A percentile compares a stretch with the other conserved stretches of the same genome.
Evolutionary conservation across 2,113 vertebrate genomes (phyloP).

Genomic region (Procapra przewalskii): DNA sequence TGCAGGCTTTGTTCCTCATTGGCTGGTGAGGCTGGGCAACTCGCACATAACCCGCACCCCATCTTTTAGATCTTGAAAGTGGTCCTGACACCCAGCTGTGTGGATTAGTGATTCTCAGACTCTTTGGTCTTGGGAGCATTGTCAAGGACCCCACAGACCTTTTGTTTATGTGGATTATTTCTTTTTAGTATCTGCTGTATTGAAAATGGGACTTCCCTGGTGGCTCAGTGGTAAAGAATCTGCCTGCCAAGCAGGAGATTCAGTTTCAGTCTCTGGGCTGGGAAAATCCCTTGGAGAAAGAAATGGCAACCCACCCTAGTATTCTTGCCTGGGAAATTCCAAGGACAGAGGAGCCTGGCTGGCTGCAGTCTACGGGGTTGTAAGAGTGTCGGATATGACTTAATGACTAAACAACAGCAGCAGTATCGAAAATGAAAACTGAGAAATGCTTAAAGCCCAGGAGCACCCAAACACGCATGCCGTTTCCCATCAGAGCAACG

Average conservation of each 20-base stretch:
- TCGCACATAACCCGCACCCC: accelerated
- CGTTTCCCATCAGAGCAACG: neutral
- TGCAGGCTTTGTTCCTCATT: neutral
- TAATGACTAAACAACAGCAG: neutral
- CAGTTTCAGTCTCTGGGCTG: neutral
- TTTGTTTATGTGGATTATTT: neutral
- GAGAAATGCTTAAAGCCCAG: neutral
- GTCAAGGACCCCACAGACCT: neutral
- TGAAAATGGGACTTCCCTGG: neutral
- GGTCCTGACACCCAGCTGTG: neutral
- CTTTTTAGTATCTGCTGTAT: neutral
- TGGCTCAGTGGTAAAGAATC: neutral
- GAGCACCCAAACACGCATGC: neutral
- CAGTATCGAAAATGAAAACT: neutral
- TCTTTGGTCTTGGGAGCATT: neutral
- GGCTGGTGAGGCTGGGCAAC: neutral
- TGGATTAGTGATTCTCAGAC: neutral
- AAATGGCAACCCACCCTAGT: neutral
- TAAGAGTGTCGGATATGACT: neutral
- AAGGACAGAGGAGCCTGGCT: neutral
- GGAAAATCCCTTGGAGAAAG: neutral
- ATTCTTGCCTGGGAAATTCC: neutral
- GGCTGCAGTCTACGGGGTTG: neutral
- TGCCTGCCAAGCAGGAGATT: neutral
- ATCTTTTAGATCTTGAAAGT: neutral